These are phyloP conservation scores for Odontamblyopus lacepedii DNA, from an alignment of 2,797 vertebrate species.

Conservation along the genomic window DNA sequence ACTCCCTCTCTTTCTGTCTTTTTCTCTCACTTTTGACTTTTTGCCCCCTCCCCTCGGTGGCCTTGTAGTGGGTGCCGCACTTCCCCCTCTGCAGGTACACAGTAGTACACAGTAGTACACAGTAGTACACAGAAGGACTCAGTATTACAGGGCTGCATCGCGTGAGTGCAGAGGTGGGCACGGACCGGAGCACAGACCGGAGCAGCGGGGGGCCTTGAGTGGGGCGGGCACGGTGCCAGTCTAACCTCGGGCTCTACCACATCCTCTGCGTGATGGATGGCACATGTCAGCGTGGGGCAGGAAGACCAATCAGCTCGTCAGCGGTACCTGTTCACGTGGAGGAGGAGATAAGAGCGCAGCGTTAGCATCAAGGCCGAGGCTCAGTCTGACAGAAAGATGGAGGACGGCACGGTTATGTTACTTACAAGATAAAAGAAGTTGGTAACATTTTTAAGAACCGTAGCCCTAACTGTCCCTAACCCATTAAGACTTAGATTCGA, in stretches of 20 bases:
- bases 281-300: constrained; percentile 58
- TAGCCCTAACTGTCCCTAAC: too few species aligned
- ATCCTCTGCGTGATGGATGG: constrained; percentile 71
- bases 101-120: constrained; percentile 7
- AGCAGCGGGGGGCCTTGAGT: constrained; percentile 56
- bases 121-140: background rate
- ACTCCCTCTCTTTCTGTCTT: too few species aligned
- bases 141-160: constrained; percentile 15
- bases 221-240: constrained; percentile 54
- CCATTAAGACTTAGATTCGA: too few species aligned
- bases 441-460: too few species aligned
- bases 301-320: constrained; percentile 59
- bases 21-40: background rate
- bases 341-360: constrained; percentile 35
- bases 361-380: constrained; percentile 28
- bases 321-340: constrained; percentile 32
- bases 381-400: constrained; percentile 37
- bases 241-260: constrained; percentile 66
- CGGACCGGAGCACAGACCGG: constrained; percentile 23
- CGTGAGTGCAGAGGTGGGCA: constrained; percentile 27
- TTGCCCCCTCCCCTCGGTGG: background rate
- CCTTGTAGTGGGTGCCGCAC: constrained; percentile 42
- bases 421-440: background rate
- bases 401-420: background rate
- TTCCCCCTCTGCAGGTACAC: constrained; percentile 38